These are phyloP conservation scores for Forbesichthys agassizii DNA, from an alignment of 2,113 vertebrate genomes.

Conservation along the genomic window DNA sequence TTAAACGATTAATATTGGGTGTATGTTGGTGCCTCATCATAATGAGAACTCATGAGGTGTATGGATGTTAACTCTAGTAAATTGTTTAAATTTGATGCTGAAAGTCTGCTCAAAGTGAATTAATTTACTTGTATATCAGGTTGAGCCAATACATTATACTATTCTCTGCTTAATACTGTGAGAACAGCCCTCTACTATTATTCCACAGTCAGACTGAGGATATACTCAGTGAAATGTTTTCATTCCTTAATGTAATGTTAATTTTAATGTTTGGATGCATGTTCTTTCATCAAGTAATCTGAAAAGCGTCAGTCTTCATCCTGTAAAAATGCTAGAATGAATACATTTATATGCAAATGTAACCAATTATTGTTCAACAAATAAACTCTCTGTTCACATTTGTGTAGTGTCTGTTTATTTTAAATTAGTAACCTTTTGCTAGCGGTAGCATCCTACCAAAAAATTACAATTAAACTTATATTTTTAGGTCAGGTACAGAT, in stretches of 20 bases:
- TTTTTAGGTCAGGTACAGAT: too few species aligned
- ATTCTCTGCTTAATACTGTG: conserved; percentile 19
- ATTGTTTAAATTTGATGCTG: conserved; percentile 32
- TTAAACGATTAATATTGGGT: conserved; percentile 13
- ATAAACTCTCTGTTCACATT: conserved; percentile 71
- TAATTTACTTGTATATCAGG: conserved; percentile 7
- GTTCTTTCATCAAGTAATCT: conserved; percentile 67
- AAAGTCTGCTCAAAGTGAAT: conserved; percentile 28
- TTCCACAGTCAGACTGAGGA: conserved; percentile 23
- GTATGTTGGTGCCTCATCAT: conserved; percentile 54
- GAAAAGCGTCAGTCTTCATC: conserved; percentile 61
- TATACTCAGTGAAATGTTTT: conserved; percentile 31
- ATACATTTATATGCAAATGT: conserved; percentile 75
- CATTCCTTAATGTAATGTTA: conserved; percentile 47
- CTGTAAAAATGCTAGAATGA: conserved; percentile 63
- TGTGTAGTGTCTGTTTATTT: too few species aligned
- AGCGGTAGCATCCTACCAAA: too few species aligned
- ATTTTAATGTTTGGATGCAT: conserved; percentile 67
- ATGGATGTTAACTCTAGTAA: conserved; percentile 17
- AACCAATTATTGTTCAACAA: conserved; percentile 75
- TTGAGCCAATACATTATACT: conserved; percentile 4
- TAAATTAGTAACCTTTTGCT: too few species aligned
- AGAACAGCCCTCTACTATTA: conserved; percentile 13
- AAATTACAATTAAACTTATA: too few species aligned
- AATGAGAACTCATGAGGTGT: conserved; percentile 8